These are phyloP conservation scores for Micropoecilia bifurca DNA, from an alignment of 2,797 vertebrate species.

Conservation along the genomic window DNA sequence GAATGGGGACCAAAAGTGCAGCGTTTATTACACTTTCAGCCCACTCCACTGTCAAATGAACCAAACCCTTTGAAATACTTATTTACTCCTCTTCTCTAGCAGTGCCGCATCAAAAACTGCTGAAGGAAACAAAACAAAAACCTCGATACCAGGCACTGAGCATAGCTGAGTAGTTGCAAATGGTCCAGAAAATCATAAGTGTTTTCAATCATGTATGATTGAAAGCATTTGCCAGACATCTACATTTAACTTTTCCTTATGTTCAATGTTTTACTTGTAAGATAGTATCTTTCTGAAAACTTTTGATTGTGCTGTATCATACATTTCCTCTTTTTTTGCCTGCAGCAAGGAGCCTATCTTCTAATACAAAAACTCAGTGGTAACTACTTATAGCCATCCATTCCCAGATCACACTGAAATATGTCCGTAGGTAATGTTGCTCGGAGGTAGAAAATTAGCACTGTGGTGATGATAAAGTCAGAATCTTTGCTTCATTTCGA, in stretches of 20 bases:
- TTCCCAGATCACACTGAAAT: background rate
- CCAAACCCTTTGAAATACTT: too few species aligned
- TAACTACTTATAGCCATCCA: background rate
- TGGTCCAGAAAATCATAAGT: background rate
- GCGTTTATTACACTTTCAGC: too few species aligned
- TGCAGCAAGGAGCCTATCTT: background rate
- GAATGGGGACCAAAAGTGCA: too few species aligned
- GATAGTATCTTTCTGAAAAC: background rate
- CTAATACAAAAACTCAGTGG: background rate
- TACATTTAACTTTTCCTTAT: background rate
- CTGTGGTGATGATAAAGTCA: background rate
- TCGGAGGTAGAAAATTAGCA: background rate
- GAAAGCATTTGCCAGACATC: background rate
- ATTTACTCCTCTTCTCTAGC: too few species aligned
- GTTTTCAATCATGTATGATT: background rate
- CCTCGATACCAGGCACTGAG: too few species aligned
- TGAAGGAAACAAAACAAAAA: too few species aligned
- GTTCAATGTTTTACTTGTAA: background rate
- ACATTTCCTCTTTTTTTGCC: background rate
- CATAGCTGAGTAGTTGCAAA: too few species aligned
- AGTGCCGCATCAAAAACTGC: too few species aligned
- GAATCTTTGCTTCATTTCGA: background rate
- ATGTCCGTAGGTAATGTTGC: background rate
- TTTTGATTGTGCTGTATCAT: background rate
- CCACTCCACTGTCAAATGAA: too few species aligned